These are phyloP conservation scores for Drosophila athabasca DNA, from an alignment of 1,140 invertebrate genomes.

Conservation along the genomic window DNA sequence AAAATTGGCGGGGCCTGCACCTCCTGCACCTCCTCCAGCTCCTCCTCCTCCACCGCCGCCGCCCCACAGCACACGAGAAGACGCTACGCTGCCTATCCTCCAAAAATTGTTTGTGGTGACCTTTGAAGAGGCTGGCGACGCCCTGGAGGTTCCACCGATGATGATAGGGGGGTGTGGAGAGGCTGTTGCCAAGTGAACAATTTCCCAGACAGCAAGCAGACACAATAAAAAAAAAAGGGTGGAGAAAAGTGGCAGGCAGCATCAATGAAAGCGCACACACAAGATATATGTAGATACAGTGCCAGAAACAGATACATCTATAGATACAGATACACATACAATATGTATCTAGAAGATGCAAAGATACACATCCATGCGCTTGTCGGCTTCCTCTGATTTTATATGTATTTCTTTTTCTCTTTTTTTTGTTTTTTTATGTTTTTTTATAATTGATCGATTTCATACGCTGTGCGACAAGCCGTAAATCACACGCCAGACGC, in stretches of 20 bases:
- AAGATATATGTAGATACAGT: conserved; percentile 44
- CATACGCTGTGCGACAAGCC: conserved; percentile 67
- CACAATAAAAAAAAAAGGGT: conserved; percentile 56
- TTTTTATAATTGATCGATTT: conserved; percentile 73
- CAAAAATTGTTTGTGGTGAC: conserved; percentile 11
- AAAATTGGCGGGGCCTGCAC: conserved; percentile 25
- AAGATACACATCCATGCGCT: conserved; percentile 31
- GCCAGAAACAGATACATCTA: conserved; percentile 32
- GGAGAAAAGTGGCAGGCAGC: conserved; percentile 22
- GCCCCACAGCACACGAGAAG: background rate
- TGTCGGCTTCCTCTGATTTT: conserved; percentile 45
- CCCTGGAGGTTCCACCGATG: conserved; percentile 28
- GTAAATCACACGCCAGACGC: conserved; percentile 73
- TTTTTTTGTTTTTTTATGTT: too few relatives aligned
- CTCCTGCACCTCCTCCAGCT: background rate
- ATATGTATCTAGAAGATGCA: conserved; percentile 21
- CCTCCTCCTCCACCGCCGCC: background rate
- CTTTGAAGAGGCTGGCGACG: conserved; percentile 23
- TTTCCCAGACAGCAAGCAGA: conserved; percentile 71
- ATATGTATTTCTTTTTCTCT: conserved; percentile 8
- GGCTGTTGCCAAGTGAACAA: conserved; percentile 69
- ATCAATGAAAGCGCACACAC: conserved; percentile 66
- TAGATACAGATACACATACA: conserved; percentile 24
- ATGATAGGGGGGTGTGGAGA: conserved; percentile 39
- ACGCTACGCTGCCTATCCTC: background rate